Base-by-base conservation (phyloP, 2,113 vertebrate species). In the Mesitornis unicolor region DNA sequence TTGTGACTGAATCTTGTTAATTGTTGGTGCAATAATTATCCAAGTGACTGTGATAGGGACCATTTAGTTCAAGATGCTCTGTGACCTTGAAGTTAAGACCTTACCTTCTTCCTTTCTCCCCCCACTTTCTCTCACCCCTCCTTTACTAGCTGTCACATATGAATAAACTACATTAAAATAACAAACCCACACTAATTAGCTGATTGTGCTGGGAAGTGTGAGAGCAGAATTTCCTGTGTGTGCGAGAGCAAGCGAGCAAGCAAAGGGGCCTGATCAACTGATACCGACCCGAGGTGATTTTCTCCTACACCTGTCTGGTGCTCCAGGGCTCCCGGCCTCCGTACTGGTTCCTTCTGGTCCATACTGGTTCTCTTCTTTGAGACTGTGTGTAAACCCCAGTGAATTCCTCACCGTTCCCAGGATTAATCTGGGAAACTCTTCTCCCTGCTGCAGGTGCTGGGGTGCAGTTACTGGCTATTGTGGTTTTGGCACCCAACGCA, bases 121-220 rank as follows among this genome's bases (percentile, higher is more conserved):
- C 95, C 91, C 75, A 83, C 81, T 87, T 87, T 82, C 69, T 74
- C 88, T 78, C 48, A 81, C 86, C 94, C 86, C 95, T 88, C 91
- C 93, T 94, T 93, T 84, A 90, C 89, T 95, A 92, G 89, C 89
- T 96, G 93, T 96, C 89, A 95, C 87, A 96, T 96, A 93, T 95
- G 95, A 97, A 96, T 96, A 97, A 96, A 97, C 92, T 87, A 96
- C 90, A 95, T 96, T 97, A 94, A 97, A 97, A 97, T 96, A 96
- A 97, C 95, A 96, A 96, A 96, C 96, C 93, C 83, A 88, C 83
- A 92, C 93, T 94, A 96, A 97, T 97, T 96, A 97, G 95, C 87
- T 97, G 96, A 96, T 96, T 97, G 96, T 96, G 96, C 90, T 94
- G 96, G 95, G 93, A 96, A 95, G 87, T 95, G 75, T 82, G 92